phyloP scores from a whole-genome alignment of 2,797 vertebrate species.

The Aviceda leuphotes region DNA sequence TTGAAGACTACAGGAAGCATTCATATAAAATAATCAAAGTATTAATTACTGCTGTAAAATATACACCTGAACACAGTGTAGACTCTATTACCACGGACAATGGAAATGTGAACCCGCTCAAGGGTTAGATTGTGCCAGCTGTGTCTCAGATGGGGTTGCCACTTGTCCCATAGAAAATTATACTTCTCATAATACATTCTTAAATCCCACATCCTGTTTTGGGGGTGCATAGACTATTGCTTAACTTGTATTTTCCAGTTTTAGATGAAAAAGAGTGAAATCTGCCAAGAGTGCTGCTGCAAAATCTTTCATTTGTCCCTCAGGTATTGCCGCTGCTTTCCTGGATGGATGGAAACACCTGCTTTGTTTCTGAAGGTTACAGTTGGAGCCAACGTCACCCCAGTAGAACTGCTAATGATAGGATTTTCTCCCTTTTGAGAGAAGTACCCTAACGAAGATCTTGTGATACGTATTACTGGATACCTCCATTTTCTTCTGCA shows the following conservation, averaged over 20 bases:
- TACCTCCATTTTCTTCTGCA: not conserved
- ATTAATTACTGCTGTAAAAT: not conserved
- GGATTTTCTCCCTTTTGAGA: not conserved
- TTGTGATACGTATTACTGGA: not conserved
- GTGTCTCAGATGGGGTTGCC: not conserved
- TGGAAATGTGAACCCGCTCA: not conserved
- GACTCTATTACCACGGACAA: rapidly evolving
- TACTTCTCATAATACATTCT: not conserved
- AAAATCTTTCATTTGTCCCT: not conserved
- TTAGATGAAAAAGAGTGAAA: not conserved
- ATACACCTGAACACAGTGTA: not conserved
- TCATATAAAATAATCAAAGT: not conserved
- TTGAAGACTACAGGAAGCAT: not conserved
- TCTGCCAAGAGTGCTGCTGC: not conserved
- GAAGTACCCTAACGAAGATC: not conserved
- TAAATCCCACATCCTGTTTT: not conserved
- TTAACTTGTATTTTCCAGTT: not conserved
- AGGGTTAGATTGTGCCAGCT: not conserved
- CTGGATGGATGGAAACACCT: not conserved
- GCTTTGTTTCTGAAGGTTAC: not conserved
- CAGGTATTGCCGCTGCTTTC: not conserved
- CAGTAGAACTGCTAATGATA: not conserved
- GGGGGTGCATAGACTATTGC: not conserved
- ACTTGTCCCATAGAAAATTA: not conserved
- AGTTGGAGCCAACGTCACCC: not conserved